Percentiles rank a stretch among this genome's conserved stretches.
Evolutionary conservation across 2,888 invertebrate genomes (phyloP).

Genomic region (Nineta flava): DNA sequence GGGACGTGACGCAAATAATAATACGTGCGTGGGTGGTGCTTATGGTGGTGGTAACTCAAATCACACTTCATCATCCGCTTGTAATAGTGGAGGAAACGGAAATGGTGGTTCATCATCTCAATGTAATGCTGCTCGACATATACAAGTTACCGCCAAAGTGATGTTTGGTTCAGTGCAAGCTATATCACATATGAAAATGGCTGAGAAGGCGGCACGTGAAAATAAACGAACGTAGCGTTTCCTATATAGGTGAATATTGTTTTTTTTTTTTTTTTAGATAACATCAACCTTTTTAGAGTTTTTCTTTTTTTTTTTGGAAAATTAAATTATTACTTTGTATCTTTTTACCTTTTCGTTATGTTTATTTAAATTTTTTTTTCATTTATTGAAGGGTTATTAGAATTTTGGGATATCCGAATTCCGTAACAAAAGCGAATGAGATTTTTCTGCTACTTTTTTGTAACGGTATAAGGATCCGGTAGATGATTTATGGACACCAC

Average conservation of each 20-base stretch:
- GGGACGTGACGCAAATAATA: conserved; percentile 38
- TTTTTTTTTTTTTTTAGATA: not conserved
- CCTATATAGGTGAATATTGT: conserved; percentile 17
- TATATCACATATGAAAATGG: conserved; percentile 56
- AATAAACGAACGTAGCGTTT: conserved; percentile 37
- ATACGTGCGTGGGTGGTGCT: conserved; percentile 33
- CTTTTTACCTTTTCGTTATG: too few relatives aligned
- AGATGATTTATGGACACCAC: too few relatives aligned
- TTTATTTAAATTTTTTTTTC: too few relatives aligned
- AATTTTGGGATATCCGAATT: too few relatives aligned
- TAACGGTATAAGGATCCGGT: too few relatives aligned
- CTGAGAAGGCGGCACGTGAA: conserved; percentile 48
- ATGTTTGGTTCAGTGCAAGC: conserved; percentile 56
- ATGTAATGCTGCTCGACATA: conserved; percentile 10
- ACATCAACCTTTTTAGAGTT: not conserved
- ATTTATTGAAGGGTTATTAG: too few relatives aligned
- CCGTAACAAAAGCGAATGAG: too few relatives aligned
- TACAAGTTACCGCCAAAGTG: conserved; percentile 56
- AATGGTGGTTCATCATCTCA: conserved; percentile 7
- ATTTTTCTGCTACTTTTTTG: too few relatives aligned
- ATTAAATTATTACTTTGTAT: not conserved
- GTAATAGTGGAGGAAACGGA: conserved; percentile 12
- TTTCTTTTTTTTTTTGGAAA: not conserved
- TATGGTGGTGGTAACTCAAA: conserved; percentile 21
- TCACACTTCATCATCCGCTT: conserved; percentile 16